Percentiles rank a stretch among this genome's conserved stretches.
phyloP scores from a whole-genome alignment of 2,888 invertebrate species.

The Atrina japonica region DNA sequence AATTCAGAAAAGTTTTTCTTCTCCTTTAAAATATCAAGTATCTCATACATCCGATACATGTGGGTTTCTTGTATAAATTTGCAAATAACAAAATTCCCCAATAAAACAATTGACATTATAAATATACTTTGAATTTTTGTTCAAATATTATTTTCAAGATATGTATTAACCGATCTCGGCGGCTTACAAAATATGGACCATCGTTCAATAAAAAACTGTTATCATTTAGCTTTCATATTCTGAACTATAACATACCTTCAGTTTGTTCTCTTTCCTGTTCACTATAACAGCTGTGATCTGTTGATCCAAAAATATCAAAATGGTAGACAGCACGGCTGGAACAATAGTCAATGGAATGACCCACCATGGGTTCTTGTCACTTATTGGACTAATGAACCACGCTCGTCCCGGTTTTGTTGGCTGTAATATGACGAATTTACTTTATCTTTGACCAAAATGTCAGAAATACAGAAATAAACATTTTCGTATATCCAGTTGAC shows the following conservation, averaged over 20 bases:
- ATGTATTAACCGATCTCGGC: too few species aligned
- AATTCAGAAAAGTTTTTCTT: too few species aligned
- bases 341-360: constrained; percentile 90
- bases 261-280: constrained; percentile 98
- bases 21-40: too few species aligned
- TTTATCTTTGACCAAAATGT: too few species aligned
- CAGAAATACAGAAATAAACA: too few species aligned
- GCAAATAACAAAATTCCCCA: too few species aligned
- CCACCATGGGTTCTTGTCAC: constrained; percentile 86
- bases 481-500: too few species aligned
- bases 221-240: too few species aligned
- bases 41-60: too few species aligned
- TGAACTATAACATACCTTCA: constrained; percentile 87
- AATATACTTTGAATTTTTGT: background rate
- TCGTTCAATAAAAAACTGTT: background rate
- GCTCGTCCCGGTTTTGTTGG: constrained; percentile 67
- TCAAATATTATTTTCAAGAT: too few species aligned
- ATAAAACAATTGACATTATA: too few species aligned
- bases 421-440: constrained; percentile 57
- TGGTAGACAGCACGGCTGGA: constrained; percentile 94
- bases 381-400: constrained; percentile 77
- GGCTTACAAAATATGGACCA: background rate
- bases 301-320: constrained; percentile 98
- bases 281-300: constrained; percentile 99
- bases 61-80: too few species aligned